Conservation (phyloP, 2,888 invertebrate species). For the Athalia rosae region DNA sequence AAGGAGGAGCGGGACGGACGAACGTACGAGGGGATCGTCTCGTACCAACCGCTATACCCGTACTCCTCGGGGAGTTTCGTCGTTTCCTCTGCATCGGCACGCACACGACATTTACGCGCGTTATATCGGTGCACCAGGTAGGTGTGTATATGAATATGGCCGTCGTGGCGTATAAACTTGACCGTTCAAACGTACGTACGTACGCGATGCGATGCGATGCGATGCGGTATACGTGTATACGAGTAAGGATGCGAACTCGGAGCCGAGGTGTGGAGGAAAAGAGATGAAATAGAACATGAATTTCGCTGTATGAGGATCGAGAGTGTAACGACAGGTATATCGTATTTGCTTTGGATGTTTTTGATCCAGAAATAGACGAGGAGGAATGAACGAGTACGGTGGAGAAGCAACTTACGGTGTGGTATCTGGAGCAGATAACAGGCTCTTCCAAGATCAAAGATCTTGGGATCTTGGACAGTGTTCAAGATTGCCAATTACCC, state of each 20-base stretch:
- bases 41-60: slow-evolving; percentile 26
- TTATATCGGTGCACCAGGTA: background rate
- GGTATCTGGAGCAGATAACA: slow-evolving; percentile 41
- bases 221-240: too few species aligned
- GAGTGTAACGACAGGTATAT: slow-evolving; percentile 50
- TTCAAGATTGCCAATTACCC: slow-evolving; percentile 67
- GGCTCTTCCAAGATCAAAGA: slow-evolving; percentile 18
- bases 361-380: slow-evolving; percentile 32
- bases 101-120: background rate
- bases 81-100: slow-evolving; percentile 17
- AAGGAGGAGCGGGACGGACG: too few species aligned
- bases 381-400: background rate
- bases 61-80: slow-evolving; percentile 53
- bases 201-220: too few species aligned
- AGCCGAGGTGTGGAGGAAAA: too few species aligned
- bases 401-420: slow-evolving; percentile 1
- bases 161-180: too few species aligned
- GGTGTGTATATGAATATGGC: too few species aligned
- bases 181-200: too few species aligned
- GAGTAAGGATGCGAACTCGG: too few species aligned
- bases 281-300: too few species aligned
- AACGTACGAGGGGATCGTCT: too few species aligned
- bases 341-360: slow-evolving; percentile 23
- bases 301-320: slow-evolving; percentile 28
- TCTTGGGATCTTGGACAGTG: slow-evolving; percentile 37